Conservation (phyloP, 2,113 vertebrate species). For the Cyphomyrus plagiostoma region DNA sequence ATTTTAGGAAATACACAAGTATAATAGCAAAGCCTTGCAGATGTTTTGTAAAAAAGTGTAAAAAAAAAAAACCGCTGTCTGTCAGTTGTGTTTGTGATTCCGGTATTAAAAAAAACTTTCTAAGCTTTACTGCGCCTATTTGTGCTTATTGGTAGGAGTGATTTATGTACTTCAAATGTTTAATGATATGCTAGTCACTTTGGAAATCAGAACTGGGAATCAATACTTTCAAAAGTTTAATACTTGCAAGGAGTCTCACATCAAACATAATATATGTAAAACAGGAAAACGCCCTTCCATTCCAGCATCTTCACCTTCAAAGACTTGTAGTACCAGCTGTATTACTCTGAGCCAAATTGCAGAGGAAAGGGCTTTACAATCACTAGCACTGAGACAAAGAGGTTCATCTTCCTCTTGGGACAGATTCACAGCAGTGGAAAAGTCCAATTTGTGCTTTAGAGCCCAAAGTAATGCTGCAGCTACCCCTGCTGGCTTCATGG, state of each 20-base stretch:
- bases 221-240: not conserved
- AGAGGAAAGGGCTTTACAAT: not conserved
- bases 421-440: not conserved
- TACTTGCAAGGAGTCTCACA: not conserved
- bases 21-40: not conserved
- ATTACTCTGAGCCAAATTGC: not conserved
- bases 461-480: not conserved
- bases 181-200: not conserved
- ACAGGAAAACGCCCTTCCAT: not conserved
- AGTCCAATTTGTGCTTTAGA: not conserved
- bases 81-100: not conserved
- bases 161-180: not conserved
- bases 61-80: not conserved
- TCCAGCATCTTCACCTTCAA: not conserved
- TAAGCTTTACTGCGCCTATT: not conserved
- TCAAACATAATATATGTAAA: not conserved
- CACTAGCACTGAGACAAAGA: not conserved
- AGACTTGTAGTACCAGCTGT: not conserved
- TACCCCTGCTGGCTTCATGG: too few species aligned
- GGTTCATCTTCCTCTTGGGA: not conserved
- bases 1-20: not conserved
- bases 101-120: constrained; percentile 3
- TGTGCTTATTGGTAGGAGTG: not conserved
- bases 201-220: not conserved
- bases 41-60: not conserved